Conservation (phyloP, 2,113 vertebrate genomes). For the Thymallus thymallus region DNA sequence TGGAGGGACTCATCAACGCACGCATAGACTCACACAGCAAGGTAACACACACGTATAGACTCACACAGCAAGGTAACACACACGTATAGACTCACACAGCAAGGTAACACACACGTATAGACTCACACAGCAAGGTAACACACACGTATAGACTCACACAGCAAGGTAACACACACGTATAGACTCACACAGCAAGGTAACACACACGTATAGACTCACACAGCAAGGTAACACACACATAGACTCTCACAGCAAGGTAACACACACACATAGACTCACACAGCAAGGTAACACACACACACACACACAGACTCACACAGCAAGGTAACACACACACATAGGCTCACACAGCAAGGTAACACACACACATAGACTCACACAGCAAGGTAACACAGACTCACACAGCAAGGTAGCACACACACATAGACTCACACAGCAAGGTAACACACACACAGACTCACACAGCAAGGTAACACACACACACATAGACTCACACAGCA, state of each 20-base stretch:
- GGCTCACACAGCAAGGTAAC: too few relatives aligned
- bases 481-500: constrained; percentile 87
- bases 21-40: constrained; percentile 91
- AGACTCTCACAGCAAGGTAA: too few relatives aligned
- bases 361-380: too few relatives aligned
- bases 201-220: too few relatives aligned
- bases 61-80: constrained; percentile 71
- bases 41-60: constrained; percentile 54
- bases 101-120: constrained; percentile 47
- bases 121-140: too few relatives aligned
- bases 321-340: too few relatives aligned
- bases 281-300: too few relatives aligned
- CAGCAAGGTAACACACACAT: too few relatives aligned
- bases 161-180: not conserved
- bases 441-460: constrained; percentile 87
- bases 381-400: constrained; percentile 76
- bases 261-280: too few relatives aligned
- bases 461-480: constrained; percentile 90
- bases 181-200: too few relatives aligned
- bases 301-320: not conserved
- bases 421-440: constrained; percentile 48
- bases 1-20: constrained; percentile 94
- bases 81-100: constrained; percentile 59
- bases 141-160: not conserved
- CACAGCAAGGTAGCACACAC: too few relatives aligned